Evolutionary conservation across 2,888 invertebrate species (phyloP), one percentile per base, ranked within the genome.

Genomic region (Digitonthophagus gazella): DNA sequence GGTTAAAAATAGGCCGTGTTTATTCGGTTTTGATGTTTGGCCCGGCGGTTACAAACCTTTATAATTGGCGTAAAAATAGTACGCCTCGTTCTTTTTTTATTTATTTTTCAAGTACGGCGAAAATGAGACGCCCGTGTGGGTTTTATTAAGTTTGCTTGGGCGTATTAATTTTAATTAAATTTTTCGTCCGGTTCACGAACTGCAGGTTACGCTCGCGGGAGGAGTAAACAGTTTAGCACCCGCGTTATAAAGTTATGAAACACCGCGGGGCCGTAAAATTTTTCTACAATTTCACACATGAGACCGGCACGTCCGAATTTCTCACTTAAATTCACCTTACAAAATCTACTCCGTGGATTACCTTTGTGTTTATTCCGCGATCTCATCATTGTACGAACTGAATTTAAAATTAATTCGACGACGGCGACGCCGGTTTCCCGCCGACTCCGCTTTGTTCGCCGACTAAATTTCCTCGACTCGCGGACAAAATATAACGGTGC

Each of bases 271-370:
- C 11, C 28, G 28, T 44, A 44, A 44, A 44, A 11, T 44, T 44
- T 44, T 44, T 11, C 28, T 44, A 44, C 11, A 11, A 44, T 44
- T 44, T 44, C 28, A 44, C 28, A 44, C 28, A 44, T 11, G 2
- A 44, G 11, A 44, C 11, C 11, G 6, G 11, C 28, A n/a, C n/a
- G n/a, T 44, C 28, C 28, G 28, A n/a, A n/a, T n/a, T n/a, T n/a
- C n/a, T n/a, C n/a, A n/a, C n/a, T n/a, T n/a, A n/a, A n/a, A n/a
- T n/a, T n/a, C n/a, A n/a, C n/a, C n/a, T n/a, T n/a, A n/a, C n/a
- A n/a, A n/a, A n/a, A n/a, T n/a, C n/a, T n/a, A n/a, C n/a, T 15
- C 57, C 57, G 14, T 16, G 57, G 57, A 57, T 57, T 57, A 57
- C 57, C 57, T 14, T 57, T 16, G 14, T 14, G 15, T 15, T 57